Conservation (phyloP, 2,113 vertebrate species). For the Pterophyllum scalare region DNA sequence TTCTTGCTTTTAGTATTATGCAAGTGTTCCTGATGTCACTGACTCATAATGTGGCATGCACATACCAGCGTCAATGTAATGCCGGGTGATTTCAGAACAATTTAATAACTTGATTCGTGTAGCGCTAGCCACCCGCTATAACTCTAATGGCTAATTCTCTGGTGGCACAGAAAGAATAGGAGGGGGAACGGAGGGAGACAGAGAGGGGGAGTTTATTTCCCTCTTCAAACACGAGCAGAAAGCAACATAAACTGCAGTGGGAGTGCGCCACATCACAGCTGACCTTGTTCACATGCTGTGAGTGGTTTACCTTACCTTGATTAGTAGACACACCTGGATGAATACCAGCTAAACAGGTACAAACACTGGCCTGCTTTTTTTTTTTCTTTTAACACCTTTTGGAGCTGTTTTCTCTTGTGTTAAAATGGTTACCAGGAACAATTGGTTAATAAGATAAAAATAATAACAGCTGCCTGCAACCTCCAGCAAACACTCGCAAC, state of each 20-base stretch:
- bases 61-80: not conserved
- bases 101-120: not conserved
- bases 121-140: not conserved
- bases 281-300: not conserved
- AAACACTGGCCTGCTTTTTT: not conserved
- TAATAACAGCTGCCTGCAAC: not conserved
- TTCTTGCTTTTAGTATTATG: constrained; percentile 18
- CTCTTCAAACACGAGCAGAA: not conserved
- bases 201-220: not conserved
- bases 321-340: not conserved
- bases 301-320: not conserved
- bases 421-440: not conserved
- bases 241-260: not conserved
- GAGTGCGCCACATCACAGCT: not conserved
- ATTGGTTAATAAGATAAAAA: not conserved
- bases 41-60: not conserved
- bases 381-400: not conserved
- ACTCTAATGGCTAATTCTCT: not conserved
- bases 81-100: not conserved
- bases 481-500: not conserved
- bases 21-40: constrained; percentile 1
- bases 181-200: not conserved
- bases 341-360: not conserved
- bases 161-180: not conserved
- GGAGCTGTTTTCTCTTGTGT: not conserved